These are phyloP conservation scores for Caenorhabditis virilis DNA, from an alignment of 2,888 invertebrate genomes.

Conservation along the genomic window DNA sequence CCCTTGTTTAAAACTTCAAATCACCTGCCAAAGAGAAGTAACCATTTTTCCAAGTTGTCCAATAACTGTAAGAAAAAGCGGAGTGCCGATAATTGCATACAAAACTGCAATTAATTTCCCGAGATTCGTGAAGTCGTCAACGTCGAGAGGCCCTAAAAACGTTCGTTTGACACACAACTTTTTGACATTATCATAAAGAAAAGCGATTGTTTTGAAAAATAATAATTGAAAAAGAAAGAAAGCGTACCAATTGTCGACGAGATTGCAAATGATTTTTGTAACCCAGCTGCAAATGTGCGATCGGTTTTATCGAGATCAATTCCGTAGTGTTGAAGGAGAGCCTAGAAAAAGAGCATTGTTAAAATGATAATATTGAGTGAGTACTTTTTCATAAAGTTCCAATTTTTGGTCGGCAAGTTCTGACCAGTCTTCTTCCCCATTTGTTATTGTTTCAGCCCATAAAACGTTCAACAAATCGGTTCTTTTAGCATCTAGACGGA, in stretches of 20 bases:
- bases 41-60: constrained; percentile 39
- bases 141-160: constrained; percentile 57
- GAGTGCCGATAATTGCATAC: constrained; percentile 54
- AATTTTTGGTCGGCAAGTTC: constrained; percentile 64
- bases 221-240: background rate
- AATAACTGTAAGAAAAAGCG: constrained; percentile 40
- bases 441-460: constrained; percentile 64
- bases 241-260: constrained; percentile 59
- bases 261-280: constrained; percentile 57
- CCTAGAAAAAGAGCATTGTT: constrained; percentile 14
- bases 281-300: constrained; percentile 45
- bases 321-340: constrained; percentile 34
- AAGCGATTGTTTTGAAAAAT: background rate
- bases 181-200: too few species aligned
- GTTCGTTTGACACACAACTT: too few species aligned
- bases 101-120: constrained; percentile 60
- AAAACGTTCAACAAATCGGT: constrained; percentile 62
- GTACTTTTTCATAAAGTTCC: constrained; percentile 60
- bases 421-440: constrained; percentile 64
- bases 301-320: constrained; percentile 26
- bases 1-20: background rate
- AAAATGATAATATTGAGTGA: background rate
- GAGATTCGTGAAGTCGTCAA: constrained; percentile 51
- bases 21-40: constrained; percentile 40
- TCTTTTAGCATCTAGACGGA: constrained; percentile 60